A percentile compares a stretch with the other conserved stretches of the same genome.
These are phyloP conservation scores for Siderastrea siderea DNA, from an alignment of 92 coral and sea anemone species.

Conservation along the genomic window DNA sequence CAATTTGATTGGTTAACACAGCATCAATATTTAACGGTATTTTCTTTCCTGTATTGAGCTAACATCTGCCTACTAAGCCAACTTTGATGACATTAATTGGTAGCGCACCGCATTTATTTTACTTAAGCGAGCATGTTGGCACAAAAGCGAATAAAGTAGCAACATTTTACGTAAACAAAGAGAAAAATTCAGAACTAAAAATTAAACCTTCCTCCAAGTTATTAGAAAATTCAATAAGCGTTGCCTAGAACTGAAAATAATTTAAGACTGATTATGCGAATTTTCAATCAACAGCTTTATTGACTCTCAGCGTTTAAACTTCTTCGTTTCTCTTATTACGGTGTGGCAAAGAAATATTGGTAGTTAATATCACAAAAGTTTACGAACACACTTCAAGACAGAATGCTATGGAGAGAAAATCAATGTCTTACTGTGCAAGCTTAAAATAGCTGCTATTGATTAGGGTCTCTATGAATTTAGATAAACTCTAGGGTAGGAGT, in stretches of 20 bases:
- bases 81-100: background rate
- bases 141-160: background rate
- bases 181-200: background rate
- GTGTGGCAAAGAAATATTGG: background rate
- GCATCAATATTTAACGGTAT: constrained; percentile 52
- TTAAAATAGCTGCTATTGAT: background rate
- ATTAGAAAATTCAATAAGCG: background rate
- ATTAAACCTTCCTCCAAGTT: background rate
- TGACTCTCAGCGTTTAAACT: background rate
- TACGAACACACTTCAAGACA: no score
- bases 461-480: constrained; percentile 6
- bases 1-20: constrained; percentile 23
- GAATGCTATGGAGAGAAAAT: background rate
- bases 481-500: background rate
- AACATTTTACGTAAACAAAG: background rate
- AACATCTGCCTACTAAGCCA: constrained; percentile 39
- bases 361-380: no score
- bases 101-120: background rate
- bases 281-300: constrained; percentile 26
- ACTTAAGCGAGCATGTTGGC: background rate
- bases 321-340: background rate
- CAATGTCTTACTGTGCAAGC: background rate
- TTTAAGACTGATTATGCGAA: background rate
- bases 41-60: constrained; percentile 5
- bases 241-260: background rate